phyloP scores from a whole-genome alignment of 1,140 invertebrate species.

The Fopius arisanus region DNA sequence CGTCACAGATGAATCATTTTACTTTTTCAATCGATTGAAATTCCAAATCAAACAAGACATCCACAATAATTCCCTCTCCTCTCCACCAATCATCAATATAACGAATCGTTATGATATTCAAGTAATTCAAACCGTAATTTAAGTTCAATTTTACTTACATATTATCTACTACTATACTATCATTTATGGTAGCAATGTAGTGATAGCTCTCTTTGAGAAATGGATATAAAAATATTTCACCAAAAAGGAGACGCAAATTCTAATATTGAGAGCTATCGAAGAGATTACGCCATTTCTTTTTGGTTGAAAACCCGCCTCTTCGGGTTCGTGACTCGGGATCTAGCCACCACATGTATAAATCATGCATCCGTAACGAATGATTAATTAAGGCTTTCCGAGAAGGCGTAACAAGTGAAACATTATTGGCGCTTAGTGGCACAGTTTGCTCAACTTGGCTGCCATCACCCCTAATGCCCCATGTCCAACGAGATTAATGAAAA shows the following conservation, averaged over 20 bases:
- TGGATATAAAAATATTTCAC: neutral
- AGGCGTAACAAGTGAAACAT: constrained; percentile 57
- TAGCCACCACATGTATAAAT: constrained; percentile 15
- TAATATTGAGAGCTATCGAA: neutral
- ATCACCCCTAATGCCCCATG: neutral
- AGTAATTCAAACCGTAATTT: neutral
- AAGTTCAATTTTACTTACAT: constrained; percentile 12
- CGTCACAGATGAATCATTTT: neutral
- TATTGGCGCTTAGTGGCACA: constrained; percentile 57
- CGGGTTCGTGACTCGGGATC: neutral
- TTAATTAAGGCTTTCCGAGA: constrained; percentile 61
- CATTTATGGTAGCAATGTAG: neutral
- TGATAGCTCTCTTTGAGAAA: neutral
- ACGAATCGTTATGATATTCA: neutral
- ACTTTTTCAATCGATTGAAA: neutral
- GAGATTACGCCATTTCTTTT: constrained; percentile 11
- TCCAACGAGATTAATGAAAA: neutral
- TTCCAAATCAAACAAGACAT: neutral
- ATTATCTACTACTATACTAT: neutral
- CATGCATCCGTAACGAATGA: constrained; percentile 37
- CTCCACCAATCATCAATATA: neutral
- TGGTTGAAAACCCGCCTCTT: neutral
- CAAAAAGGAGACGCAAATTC: neutral
- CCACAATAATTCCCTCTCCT: neutral
- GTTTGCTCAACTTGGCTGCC: constrained; percentile 41